Conservation (phyloP, 2,797 vertebrate genomes). For the Sebastolobus altivelis region DNA sequence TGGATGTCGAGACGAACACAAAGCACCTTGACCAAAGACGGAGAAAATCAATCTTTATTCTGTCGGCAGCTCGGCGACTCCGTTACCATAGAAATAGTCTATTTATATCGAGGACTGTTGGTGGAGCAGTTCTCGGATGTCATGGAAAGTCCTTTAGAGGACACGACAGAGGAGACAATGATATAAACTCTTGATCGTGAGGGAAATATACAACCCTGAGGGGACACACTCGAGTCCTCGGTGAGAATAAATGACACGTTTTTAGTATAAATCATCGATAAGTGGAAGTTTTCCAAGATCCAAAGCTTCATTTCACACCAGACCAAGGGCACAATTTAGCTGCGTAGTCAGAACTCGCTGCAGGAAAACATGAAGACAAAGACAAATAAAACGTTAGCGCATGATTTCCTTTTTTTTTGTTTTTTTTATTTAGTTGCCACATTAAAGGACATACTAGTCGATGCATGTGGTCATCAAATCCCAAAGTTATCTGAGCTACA, state of each 20-base stretch:
- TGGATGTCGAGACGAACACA: slow-evolving; percentile 47
- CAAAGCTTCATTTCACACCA: not conserved
- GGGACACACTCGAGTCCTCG: not conserved
- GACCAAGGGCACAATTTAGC: not conserved
- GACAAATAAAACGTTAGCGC: not conserved
- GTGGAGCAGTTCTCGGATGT: slow-evolving; percentile 58
- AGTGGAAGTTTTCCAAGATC: slow-evolving; percentile 1
- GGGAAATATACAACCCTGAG: not conserved
- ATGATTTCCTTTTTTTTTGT: no score
- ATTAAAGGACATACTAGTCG: not conserved
- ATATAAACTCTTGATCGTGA: slow-evolving; percentile 4
- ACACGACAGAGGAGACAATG: slow-evolving; percentile 35
- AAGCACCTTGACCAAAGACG: slow-evolving; percentile 48
- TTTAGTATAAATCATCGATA: not conserved
- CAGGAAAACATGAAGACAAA: not conserved
- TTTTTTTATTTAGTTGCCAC: not conserved
- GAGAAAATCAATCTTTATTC: slow-evolving; percentile 67
- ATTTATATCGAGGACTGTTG: slow-evolving; percentile 69
- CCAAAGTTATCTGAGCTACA: no score
- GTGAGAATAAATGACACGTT: slow-evolving; percentile 13
- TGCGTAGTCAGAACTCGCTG: not conserved
- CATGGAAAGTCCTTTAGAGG: slow-evolving; percentile 72
- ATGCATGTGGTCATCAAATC: no score
- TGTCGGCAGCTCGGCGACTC: slow-evolving; percentile 35
- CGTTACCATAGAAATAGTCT: slow-evolving; percentile 67